Base-by-base conservation (phyloP, 2,113 vertebrate species). In the Scalopus aquaticus region DNA sequence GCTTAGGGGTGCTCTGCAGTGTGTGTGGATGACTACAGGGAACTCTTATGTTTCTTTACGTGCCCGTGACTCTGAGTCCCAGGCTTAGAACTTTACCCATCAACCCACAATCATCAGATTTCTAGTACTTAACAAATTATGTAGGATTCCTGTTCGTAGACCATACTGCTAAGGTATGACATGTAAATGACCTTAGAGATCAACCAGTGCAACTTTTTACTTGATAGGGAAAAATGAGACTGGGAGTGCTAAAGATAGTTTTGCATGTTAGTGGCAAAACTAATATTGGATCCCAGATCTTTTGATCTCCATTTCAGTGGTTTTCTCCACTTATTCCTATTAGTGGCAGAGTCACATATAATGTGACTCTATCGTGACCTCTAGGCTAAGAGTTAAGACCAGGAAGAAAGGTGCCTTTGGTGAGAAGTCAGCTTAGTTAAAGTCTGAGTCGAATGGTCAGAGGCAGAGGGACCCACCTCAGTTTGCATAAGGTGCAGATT, bases 171-270 rank as follows among this genome's bases (percentile, higher is more conserved):
- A 39, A 37, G n/a, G 73, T 80, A 81, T 9, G 3, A 83, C 58
- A 90, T 56, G 10, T 44, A 77, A 80, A 74, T 84, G 82, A 92
- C 44, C 49, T 94, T 92, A 54, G 30, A 88, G 28, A 28, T 88
- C 32, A 56, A 51, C 22, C 15, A 1, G 32, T 42, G 30, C 7
- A 28, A 20, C 49, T 62, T 89, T 85, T 62, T 62, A 85, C 56
- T 85, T 91, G 42, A 58, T 78, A 72, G 35, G 17, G 32, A 49
- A 13, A 76, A 77, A 10, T 30, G 28, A 35, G 42, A 6, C 39
- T 69, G 72, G 10, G 32, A 51, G 22, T 58, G 82, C 46, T 94
- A 51, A 84, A 88, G 54, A 65, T 28, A 65, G 80, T 84, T 37
- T 90, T 86, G 20, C 81, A 22, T 8, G 30, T 28, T 58, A 32